These are phyloP conservation scores for Acanthisitta chloris DNA, from an alignment of 2,113 vertebrate species.

Conservation along the genomic window DNA sequence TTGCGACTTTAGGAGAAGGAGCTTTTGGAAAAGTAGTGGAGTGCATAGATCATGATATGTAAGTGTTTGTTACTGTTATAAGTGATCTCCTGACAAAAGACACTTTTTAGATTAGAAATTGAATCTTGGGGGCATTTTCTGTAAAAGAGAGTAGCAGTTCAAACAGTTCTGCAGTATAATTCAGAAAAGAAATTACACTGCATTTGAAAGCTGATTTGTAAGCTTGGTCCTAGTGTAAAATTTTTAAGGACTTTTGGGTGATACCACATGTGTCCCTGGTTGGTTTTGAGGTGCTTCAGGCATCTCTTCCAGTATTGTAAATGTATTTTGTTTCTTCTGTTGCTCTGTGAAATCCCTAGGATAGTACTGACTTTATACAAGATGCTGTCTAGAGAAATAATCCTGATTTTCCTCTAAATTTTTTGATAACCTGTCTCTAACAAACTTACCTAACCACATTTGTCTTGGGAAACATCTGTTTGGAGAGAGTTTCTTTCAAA, in stretches of 20 bases:
- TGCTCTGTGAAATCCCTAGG: not conserved
- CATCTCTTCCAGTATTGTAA: not conserved
- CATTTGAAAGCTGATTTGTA: not conserved
- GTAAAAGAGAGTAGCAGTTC: not conserved
- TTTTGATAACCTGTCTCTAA: not conserved
- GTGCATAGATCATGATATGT: conserved; percentile 90
- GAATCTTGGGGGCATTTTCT: not conserved
- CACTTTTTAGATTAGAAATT: not conserved
- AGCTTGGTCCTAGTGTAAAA: not conserved
- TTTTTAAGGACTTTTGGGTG: not conserved
- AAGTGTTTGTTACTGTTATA: conserved; percentile 40
- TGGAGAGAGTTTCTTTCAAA: not conserved
- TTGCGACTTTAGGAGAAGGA: conserved; percentile 95
- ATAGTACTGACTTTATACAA: not conserved
- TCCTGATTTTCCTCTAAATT: not conserved
- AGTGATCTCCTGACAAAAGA: not conserved
- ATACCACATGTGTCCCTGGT: not conserved
- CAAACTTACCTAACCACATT: not conserved
- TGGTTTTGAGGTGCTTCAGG: not conserved
- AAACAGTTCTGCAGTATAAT: not conserved
- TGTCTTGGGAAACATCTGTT: not conserved
- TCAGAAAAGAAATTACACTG: not conserved
- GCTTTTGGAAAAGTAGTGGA: conserved; percentile 98
- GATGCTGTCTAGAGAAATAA: not conserved
- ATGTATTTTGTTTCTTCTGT: not conserved